Base-by-base conservation (phyloP, 2,888 invertebrate genomes). In the Himalopsyche japonica region DNA sequence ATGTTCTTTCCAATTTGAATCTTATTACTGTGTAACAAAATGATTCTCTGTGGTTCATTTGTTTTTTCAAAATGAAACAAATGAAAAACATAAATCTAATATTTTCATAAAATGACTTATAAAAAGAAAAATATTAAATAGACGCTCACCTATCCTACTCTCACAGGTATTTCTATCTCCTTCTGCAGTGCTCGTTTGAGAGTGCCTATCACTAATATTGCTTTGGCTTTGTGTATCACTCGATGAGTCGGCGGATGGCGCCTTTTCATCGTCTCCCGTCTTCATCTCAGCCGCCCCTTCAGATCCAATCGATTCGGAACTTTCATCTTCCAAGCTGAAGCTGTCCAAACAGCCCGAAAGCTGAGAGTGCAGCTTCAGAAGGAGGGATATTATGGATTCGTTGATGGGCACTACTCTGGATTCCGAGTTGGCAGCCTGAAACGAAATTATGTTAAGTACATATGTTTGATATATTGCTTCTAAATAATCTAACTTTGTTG, bases 311-410 rank as follows among this genome's bases (percentile, higher is more conserved):
- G 37, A 37, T 24, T 27, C 24, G 30, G 76, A 43, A 48, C 70
- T 89, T 64, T 88, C 88, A 85, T 94, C 94, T 79, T 93, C 93
- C 24, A 94, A 88, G 24, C 94, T 93, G 89, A 96, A 98, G 87
- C 97, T 97, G 89, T 98, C 97, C 10, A 96, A 94, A 15, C 94
- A 91, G 0, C 97, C 97, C 0, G 97, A 96, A 64, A 98, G 92
- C 89, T 98, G 97, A 2, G 97, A 97, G 90, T 99, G 98, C 18
- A 98, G 93, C 89, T 97, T 98, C 81, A 98, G 91, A 76, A 99
- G 92, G 80, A 98, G 91, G 0, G 98, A 97, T 87, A 99, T 95
- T 87, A 99, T 96, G 86, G 97, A 98, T 90, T 98, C 97, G 88
- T 96, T 96, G 82, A 97, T 93, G 34, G 94, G 93, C 18, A 95